phyloP scores from a whole-genome alignment of 2,888 invertebrate species.

The Pollenia amentaria region DNA sequence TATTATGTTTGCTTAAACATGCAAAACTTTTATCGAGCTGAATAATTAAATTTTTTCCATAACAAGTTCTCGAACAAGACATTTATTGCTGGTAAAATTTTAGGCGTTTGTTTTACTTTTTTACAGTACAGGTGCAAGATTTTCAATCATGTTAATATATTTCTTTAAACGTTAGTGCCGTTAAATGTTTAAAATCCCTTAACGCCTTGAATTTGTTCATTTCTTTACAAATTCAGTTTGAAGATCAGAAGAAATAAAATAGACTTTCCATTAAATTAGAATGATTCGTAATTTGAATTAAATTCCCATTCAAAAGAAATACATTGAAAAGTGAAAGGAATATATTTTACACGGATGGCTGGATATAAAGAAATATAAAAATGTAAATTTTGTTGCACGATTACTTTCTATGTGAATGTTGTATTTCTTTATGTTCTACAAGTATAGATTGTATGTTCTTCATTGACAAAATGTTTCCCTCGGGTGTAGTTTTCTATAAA shows the following conservation, averaged over 20 bases:
- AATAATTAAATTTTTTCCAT: no score
- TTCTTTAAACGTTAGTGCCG: no score
- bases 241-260: neutral
- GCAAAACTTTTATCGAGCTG: no score
- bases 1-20: no score
- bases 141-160: no score
- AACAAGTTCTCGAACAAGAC: no score
- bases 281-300: slow-evolving; percentile 80
- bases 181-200: slow-evolving; percentile 15
- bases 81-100: no score
- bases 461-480: slow-evolving; percentile 62
- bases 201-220: neutral
- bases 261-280: slow-evolving; percentile 77
- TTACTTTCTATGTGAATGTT: slow-evolving; percentile 4
- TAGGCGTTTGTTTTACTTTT: no score
- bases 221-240: neutral
- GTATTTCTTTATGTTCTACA: slow-evolving; percentile 5
- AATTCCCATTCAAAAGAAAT: slow-evolving; percentile 78
- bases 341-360: slow-evolving; percentile 19
- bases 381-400: slow-evolving; percentile 3
- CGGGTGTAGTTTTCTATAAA: slow-evolving; percentile 64
- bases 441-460: slow-evolving; percentile 6
- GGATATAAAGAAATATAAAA: neutral
- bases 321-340: slow-evolving; percentile 4
- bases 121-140: no score